phyloP scores from a whole-genome alignment of 2,797 vertebrate genomes.

The Gymnothorax reevesii region DNA sequence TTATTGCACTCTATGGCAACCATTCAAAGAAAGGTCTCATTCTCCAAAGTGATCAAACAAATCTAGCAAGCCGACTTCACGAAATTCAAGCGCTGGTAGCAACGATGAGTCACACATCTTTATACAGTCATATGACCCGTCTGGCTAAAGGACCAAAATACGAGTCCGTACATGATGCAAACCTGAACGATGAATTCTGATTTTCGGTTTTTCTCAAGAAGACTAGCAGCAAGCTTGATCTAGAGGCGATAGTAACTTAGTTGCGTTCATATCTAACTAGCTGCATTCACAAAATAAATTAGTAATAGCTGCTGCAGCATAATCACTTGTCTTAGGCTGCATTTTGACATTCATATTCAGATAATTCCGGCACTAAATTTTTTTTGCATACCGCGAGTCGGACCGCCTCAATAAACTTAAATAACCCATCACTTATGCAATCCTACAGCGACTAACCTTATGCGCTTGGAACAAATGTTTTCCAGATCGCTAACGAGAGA shows the following conservation, averaged over 20 bases:
- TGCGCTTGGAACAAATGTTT: background rate
- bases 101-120: slow-evolving; percentile 5
- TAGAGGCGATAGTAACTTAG: too few relatives aligned
- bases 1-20: too few relatives aligned
- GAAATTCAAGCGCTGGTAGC: background rate
- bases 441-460: background rate
- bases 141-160: slow-evolving; percentile 3
- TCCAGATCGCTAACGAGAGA: background rate
- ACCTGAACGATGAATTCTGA: background rate
- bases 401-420: background rate
- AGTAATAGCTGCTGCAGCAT: background rate
- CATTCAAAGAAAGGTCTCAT: too few relatives aligned
- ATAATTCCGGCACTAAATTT: background rate
- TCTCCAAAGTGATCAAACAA: too few relatives aligned
- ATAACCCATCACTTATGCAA: background rate
- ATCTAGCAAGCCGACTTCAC: background rate
- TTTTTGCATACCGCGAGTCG: background rate
- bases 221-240: too few relatives aligned
- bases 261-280: too few relatives aligned
- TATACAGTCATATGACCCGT: slow-evolving; percentile 17
- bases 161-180: background rate
- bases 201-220: too few relatives aligned
- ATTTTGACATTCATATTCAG: background rate
- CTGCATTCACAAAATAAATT: too few relatives aligned
- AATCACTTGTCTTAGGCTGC: background rate